phyloP scores from a whole-genome alignment of 2,888 invertebrate species.

The Orchesella flavescens region DNA sequence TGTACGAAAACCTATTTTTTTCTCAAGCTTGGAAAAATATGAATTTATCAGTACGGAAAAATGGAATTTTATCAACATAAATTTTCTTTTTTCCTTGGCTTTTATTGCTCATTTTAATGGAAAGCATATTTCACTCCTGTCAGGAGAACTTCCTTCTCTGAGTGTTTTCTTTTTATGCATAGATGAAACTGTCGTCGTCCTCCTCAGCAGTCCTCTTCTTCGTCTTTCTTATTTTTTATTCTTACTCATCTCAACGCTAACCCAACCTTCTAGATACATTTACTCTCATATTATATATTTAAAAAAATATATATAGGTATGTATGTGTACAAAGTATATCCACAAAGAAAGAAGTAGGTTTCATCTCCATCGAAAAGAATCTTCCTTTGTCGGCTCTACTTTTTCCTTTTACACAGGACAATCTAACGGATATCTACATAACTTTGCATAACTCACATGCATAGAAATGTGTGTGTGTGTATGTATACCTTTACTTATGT shows the following conservation, averaged over 20 bases:
- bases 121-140: constrained; percentile 72
- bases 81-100: constrained; percentile 72
- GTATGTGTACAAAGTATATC: constrained; percentile 15
- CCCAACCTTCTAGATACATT: constrained; percentile 13
- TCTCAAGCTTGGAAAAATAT: constrained; percentile 69
- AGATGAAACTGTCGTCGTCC: constrained; percentile 72
- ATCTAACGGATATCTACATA: constrained; percentile 59
- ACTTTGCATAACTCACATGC: constrained; percentile 24
- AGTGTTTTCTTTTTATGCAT: constrained; percentile 72
- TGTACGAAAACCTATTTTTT: constrained; percentile 60
- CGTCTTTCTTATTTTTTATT: constrained; percentile 36
- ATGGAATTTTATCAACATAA: constrained; percentile 72
- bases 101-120: constrained; percentile 72
- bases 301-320: background rate
- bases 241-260: constrained; percentile 49
- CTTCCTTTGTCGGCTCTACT: constrained; percentile 57
- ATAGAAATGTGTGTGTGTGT: background rate
- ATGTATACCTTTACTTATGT: constrained; percentile 27
- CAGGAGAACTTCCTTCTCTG: constrained; percentile 72
- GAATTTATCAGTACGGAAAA: constrained; percentile 73
- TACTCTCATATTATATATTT: background rate
- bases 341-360: constrained; percentile 32
- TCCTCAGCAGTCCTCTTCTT: constrained; percentile 56
- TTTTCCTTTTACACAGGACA: constrained; percentile 49
- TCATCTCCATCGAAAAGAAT: constrained; percentile 41